Evolutionary conservation across 2,888 invertebrate species (phyloP).

Genomic region (Nemapogon koenigi): DNA sequence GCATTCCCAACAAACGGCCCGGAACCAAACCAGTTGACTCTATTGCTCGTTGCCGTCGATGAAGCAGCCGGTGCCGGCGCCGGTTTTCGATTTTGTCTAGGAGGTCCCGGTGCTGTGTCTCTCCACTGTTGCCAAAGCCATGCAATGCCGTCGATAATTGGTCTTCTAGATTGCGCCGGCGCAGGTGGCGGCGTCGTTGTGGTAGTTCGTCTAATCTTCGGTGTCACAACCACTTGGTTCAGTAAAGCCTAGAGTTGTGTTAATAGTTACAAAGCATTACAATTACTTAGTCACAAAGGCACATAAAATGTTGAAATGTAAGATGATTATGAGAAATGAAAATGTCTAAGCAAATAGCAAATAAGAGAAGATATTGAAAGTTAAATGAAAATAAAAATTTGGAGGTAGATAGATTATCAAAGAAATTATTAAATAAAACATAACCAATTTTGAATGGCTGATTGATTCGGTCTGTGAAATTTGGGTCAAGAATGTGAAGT

Average conservation of each 20-base stretch:
- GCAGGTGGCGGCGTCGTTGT: slow-evolving; percentile 40
- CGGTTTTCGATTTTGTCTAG: slow-evolving; percentile 25
- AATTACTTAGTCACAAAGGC: no score
- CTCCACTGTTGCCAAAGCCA: slow-evolving; percentile 68
- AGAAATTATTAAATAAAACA: no score
- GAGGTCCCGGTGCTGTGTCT: slow-evolving; percentile 49
- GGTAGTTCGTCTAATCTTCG: slow-evolving; percentile 48
- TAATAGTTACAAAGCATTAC: no score
- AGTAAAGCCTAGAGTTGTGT: slow-evolving; percentile 59
- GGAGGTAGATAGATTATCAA: no score
- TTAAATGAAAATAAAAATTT: no score
- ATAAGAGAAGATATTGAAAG: no score
- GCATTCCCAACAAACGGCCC: slow-evolving; percentile 59
- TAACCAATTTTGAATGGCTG: no score
- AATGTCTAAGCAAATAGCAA: no score
- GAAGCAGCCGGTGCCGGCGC: slow-evolving; percentile 28
- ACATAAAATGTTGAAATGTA: no score
- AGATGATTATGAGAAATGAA: no score
- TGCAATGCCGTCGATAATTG: slow-evolving; percentile 61
- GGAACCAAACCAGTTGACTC: slow-evolving; percentile 55
- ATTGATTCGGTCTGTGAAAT: no score
- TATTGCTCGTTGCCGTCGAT: slow-evolving; percentile 34
- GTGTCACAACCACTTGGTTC: slow-evolving; percentile 65
- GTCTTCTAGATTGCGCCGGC: slow-evolving; percentile 50
- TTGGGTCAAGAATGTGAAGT: no score